Evolutionary conservation across 1,140 invertebrate genomes (phyloP).

Genomic region (Drosophila fuyamai): DNA sequence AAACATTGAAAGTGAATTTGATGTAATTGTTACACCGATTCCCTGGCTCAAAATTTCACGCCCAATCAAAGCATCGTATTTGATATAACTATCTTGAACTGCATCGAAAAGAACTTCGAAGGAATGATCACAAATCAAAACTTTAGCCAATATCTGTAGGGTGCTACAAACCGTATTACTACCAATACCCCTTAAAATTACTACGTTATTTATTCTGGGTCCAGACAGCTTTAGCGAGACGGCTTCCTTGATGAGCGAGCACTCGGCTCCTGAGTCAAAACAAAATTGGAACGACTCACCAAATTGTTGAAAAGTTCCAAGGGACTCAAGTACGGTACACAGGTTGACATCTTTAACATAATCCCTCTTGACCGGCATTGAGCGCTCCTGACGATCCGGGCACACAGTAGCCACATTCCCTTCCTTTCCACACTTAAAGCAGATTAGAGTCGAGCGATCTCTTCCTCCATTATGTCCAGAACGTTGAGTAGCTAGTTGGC

Average conservation of each 20-base stretch:
- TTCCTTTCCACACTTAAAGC: constrained; percentile 14
- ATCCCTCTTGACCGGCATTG: constrained; percentile 1
- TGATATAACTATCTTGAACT: constrained; percentile 1
- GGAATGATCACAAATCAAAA: neutral
- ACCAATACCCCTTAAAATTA: too few relatives aligned
- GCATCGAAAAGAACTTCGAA: neutral
- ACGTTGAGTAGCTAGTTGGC: neutral
- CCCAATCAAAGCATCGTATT: neutral
- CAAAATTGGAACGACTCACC: too few relatives aligned
- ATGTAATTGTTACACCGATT: too few relatives aligned
- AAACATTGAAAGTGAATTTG: too few relatives aligned
- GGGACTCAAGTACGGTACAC: neutral
- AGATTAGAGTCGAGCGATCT: neutral
- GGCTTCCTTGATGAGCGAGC: too few relatives aligned
- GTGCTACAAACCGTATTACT: neutral
- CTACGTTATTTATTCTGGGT: too few relatives aligned
- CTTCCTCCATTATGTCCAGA: neutral
- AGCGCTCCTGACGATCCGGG: constrained; percentile 9
- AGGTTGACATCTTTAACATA: constrained; percentile 19
- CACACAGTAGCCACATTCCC: constrained; percentile 14
- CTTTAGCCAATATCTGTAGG: neutral
- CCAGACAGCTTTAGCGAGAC: too few relatives aligned
- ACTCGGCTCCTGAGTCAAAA: too few relatives aligned
- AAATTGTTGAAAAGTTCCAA: too few relatives aligned
- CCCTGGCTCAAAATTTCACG: too few relatives aligned